Evolutionary conservation across 2,113 vertebrate genomes (phyloP).

Genomic region (Bufo bufo): DNA sequence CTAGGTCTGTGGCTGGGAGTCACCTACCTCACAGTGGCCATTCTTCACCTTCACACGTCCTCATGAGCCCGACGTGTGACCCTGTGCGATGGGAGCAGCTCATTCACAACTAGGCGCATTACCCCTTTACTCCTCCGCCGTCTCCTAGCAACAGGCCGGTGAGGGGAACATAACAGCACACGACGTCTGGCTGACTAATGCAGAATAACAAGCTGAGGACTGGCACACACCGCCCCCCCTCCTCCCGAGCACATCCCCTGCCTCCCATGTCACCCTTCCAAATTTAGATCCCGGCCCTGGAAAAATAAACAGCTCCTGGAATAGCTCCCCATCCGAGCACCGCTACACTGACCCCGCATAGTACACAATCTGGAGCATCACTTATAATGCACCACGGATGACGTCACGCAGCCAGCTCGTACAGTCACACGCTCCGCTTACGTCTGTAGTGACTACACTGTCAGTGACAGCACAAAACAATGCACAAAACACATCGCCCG

Average conservation of each 20-base stretch:
- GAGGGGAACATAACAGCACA: neutral
- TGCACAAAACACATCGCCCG: neutral
- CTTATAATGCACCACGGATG: neutral
- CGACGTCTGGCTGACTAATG: conserved; percentile 5
- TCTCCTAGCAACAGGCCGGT: conserved; percentile 40
- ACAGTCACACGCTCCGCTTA: neutral
- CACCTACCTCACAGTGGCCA: conserved; percentile 26
- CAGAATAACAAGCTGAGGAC: neutral
- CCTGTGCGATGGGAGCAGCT: neutral
- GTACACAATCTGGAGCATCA: neutral
- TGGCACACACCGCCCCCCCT: conserved; percentile 26
- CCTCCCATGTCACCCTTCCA: conserved; percentile 49
- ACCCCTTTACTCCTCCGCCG: neutral
- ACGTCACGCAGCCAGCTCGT: neutral
- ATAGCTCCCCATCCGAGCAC: neutral
- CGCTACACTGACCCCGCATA: neutral
- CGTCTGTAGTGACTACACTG: neutral
- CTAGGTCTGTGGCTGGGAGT: neutral
- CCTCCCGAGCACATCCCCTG: conserved; percentile 22
- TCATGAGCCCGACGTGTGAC: neutral
- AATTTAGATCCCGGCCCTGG: conserved; percentile 45
- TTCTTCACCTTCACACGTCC: conserved; percentile 53
- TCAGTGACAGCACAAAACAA: conserved; percentile 2
- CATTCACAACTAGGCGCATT: conserved; percentile 1
- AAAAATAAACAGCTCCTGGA: neutral